Evolutionary conservation across 2,113 vertebrate genomes (phyloP).

Genomic region (Girardinichthys multiradiatus): DNA sequence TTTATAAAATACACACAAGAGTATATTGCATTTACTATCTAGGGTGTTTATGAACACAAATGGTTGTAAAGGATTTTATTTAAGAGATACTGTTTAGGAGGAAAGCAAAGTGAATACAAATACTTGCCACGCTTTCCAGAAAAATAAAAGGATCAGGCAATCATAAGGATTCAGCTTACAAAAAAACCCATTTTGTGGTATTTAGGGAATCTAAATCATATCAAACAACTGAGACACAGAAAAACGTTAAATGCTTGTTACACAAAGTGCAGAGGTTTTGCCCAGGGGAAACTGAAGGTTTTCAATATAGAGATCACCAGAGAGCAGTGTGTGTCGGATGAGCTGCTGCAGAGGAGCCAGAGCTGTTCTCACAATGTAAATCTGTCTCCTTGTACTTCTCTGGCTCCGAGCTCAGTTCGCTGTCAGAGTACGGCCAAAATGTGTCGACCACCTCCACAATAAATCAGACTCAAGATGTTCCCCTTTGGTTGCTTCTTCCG

Average conservation of each 20-base stretch:
- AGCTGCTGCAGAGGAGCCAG: slow-evolving; percentile 47
- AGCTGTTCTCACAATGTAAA: slow-evolving; percentile 73
- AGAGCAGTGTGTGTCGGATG: slow-evolving; percentile 40
- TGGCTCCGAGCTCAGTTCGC: slow-evolving; percentile 54
- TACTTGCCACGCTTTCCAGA: background rate
- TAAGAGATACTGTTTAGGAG: background rate
- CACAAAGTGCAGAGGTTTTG: background rate
- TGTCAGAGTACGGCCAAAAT: slow-evolving; percentile 56
- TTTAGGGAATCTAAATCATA: background rate
- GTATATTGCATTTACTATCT: no score
- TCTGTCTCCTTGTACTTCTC: slow-evolving; percentile 61
- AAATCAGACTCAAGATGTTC: slow-evolving; percentile 75
- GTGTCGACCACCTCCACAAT: slow-evolving; percentile 55
- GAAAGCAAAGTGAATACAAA: slow-evolving; percentile 7
- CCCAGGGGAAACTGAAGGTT: background rate
- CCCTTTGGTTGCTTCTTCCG: slow-evolving; percentile 33
- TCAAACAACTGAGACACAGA: background rate
- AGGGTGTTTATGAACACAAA: no score
- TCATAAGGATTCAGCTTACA: background rate
- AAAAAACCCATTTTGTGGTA: background rate
- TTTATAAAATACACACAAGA: no score
- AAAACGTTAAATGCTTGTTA: slow-evolving; percentile 3
- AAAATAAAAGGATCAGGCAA: background rate
- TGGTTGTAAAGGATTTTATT: background rate
- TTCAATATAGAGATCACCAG: slow-evolving; percentile 47